Percentiles rank a stretch among this genome's conserved stretches.
Evolutionary conservation across 2,888 invertebrate genomes (phyloP).

Genomic region (Stenchaetothrips biformis): DNA sequence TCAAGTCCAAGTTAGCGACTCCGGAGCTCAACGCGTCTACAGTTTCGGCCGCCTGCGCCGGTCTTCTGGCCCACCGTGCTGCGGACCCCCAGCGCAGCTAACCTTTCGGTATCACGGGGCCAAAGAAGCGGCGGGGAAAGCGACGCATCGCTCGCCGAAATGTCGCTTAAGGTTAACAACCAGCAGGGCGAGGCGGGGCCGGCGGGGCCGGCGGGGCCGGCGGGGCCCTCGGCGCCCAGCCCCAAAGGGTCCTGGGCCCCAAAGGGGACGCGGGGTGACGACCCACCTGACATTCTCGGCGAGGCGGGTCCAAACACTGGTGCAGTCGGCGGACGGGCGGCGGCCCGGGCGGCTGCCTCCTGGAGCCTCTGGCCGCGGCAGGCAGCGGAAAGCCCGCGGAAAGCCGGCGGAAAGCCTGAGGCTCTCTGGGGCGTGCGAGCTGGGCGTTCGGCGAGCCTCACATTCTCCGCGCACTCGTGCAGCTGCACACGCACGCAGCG

Average conservation of each 20-base stretch:
- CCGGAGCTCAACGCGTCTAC: too few species aligned
- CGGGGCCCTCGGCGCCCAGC: neutral
- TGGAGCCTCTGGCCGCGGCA: neutral
- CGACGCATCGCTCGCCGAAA: neutral
- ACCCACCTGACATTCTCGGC: constrained; percentile 22
- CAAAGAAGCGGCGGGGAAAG: neutral
- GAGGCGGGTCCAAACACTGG: neutral
- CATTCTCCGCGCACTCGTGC: too few species aligned
- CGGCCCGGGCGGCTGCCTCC: too few species aligned
- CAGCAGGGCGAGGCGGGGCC: neutral
- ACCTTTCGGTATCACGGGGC: neutral
- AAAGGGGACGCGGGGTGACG: neutral
- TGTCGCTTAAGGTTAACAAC: constrained; percentile 23
- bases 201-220: neutral
- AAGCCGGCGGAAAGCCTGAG: too few species aligned
- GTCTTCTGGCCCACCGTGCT: too few species aligned
- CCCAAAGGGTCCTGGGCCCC: neutral
- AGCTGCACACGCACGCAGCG: too few species aligned
- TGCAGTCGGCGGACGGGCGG: neutral
- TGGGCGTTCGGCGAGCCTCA: too few species aligned
- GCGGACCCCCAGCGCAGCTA: neutral
- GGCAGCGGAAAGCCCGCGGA: too few species aligned
- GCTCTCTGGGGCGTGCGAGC: too few species aligned
- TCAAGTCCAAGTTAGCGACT: too few species aligned
- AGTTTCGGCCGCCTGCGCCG: too few species aligned